A percentile compares a stretch with the other conserved stretches of the same genome.
Conservation (phyloP, 2,797 vertebrate species). For the Acanthurus lineatus region DNA sequence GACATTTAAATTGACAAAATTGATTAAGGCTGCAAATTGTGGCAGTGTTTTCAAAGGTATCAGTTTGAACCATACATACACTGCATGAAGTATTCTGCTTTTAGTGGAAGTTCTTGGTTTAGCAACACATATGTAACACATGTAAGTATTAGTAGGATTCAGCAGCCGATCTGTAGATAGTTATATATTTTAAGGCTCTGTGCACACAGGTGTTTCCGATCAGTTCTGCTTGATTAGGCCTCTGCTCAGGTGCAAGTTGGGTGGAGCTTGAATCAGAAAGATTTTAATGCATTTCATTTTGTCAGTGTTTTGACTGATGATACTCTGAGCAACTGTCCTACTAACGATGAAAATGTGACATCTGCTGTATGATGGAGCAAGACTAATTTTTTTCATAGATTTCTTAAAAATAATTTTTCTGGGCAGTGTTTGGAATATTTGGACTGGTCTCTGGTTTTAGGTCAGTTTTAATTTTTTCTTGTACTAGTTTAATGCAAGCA, state of each 20-base stretch:
- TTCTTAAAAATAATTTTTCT: not conserved
- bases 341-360: no score
- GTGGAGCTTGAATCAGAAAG: not conserved
- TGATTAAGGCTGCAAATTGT: not conserved
- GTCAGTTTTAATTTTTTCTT: not conserved
- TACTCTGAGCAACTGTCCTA: no score
- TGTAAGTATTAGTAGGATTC: not conserved
- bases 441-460: not conserved
- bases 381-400: not conserved
- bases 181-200: not conserved
- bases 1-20: not conserved
- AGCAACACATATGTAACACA: no score
- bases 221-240: not conserved
- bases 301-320: no score
- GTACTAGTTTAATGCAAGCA: not conserved
- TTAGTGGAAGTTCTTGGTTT: no score
- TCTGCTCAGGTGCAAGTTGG: not conserved
- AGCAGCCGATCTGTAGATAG: not conserved
- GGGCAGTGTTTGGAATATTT: not conserved
- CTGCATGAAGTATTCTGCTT: no score
- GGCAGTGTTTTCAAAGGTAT: not conserved
- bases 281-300: no score
- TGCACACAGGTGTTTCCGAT: no score
- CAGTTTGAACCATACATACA: not conserved
- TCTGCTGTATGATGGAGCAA: no score